Conservation (phyloP, 2,888 invertebrate species). For the Trichogramma evanescens region DNA sequence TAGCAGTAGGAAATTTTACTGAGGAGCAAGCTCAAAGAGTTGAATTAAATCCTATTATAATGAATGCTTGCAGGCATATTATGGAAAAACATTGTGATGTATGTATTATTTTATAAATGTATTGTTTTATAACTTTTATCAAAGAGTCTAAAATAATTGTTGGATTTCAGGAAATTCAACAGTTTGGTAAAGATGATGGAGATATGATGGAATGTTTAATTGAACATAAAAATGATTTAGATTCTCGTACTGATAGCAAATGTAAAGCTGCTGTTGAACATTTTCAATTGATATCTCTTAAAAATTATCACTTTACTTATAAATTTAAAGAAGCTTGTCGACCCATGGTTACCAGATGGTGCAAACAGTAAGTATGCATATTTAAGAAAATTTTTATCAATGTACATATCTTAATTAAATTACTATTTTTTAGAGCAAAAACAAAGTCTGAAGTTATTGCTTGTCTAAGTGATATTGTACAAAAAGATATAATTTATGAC, state of each 20-base stretch:
- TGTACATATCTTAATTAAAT: not conserved
- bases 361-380: slow-evolving; percentile 45
- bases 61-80: slow-evolving; percentile 71
- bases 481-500: slow-evolving; percentile 73
- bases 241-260: slow-evolving; percentile 70
- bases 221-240: slow-evolving; percentile 79
- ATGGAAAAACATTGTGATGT: slow-evolving; percentile 69
- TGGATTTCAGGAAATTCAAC: slow-evolving; percentile 51
- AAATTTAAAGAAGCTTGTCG: slow-evolving; percentile 94
- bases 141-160: slow-evolving; percentile 1
- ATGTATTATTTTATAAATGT: not conserved
- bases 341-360: slow-evolving; percentile 62
- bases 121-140: not conserved
- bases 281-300: slow-evolving; percentile 88
- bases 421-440: slow-evolving; percentile 53
- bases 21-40: slow-evolving; percentile 83
- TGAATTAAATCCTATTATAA: slow-evolving; percentile 82
- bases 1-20: slow-evolving; percentile 75
- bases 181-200: slow-evolving; percentile 69
- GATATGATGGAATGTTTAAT: slow-evolving; percentile 93
- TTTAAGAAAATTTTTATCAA: not conserved
- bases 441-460: slow-evolving; percentile 75
- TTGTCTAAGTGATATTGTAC: slow-evolving; percentile 83
- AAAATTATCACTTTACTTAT: slow-evolving; percentile 87
- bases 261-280: slow-evolving; percentile 94